phyloP scores from a whole-genome alignment of 2,888 invertebrate genomes.

The Lasioglossum calceatum region DNA sequence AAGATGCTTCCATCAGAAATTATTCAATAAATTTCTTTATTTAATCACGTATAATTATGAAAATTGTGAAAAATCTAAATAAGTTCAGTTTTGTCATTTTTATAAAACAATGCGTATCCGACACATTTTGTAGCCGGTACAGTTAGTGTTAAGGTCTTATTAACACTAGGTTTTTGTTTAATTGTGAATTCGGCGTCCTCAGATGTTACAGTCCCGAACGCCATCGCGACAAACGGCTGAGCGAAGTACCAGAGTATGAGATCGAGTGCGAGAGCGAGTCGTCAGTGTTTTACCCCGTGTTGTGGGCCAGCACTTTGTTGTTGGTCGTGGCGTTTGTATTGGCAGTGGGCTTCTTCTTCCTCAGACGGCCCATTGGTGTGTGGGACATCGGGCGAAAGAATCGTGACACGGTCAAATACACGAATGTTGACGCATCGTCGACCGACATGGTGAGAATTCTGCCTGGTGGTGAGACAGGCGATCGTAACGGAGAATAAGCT shows the following conservation, averaged over 20 bases:
- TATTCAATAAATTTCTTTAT: too few relatives aligned
- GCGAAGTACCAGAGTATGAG: slow-evolving; percentile 84
- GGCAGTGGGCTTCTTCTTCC: slow-evolving; percentile 70
- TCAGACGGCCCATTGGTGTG: slow-evolving; percentile 73
- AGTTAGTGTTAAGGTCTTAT: too few relatives aligned
- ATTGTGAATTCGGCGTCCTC: slow-evolving; percentile 70
- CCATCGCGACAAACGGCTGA: slow-evolving; percentile 84
- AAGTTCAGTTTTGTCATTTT: too few relatives aligned
- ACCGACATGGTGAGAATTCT: slow-evolving; percentile 82
- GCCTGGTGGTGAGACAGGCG: slow-evolving; percentile 73
- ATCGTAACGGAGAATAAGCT: slow-evolving; percentile 75
- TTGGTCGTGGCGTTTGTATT: slow-evolving; percentile 68
- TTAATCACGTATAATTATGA: too few relatives aligned
- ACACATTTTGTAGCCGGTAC: too few relatives aligned
- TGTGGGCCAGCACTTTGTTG: slow-evolving; percentile 76
- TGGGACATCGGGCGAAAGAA: slow-evolving; percentile 78
- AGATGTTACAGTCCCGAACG: slow-evolving; percentile 85
- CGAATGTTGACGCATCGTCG: slow-evolving; percentile 80
- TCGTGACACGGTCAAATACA: slow-evolving; percentile 80
- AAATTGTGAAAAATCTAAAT: too few relatives aligned
- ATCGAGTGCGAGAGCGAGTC: slow-evolving; percentile 83
- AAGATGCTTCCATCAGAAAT: too few relatives aligned
- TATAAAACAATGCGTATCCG: too few relatives aligned
- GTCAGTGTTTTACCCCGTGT: slow-evolving; percentile 67
- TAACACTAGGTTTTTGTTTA: not conserved